Base-by-base conservation (phyloP, 2,888 invertebrate species). In the Plebejus anna region DNA sequence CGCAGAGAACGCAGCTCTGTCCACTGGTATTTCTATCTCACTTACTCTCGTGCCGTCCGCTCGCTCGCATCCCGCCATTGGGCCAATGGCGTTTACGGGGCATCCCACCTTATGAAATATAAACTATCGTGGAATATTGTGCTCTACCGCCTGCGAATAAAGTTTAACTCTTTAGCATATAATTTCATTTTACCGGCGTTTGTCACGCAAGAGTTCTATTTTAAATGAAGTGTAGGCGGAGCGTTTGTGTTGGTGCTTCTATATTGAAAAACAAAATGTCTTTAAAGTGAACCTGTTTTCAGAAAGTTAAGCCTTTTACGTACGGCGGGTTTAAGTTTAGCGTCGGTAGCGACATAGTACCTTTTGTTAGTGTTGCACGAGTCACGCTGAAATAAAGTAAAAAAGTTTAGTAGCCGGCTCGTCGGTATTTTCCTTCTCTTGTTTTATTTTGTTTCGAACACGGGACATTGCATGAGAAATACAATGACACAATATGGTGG, bases 191-290 rank as follows among this genome's bases (percentile, higher is more conserved):
- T 92, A 89, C 90, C 91, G 91, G 92, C 93, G 92, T 93, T 92
- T 92, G 92, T 93, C 92, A 93, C 87, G 92, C 91, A 90, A 92
- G 92, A 91, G 91, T 94, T 94, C 93, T 92, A 94, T 94, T 94
- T 94, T 92, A 93, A 94, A 93, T 91, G 91, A 91, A 92, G 93
- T 92, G 94, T 94, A 94, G 94, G 94, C 94, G 94, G 94, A 91
- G 94, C 90, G 89, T 89, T 90, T 84, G 84, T 88, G 89, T 89
- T 83, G 86, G 88, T 90, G 91, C 90, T 92, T 91, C 90, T 89
- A 88, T 89, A 92, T 91, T 91, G 90, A 92, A 92, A 92, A 91
- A 91, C 91, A 90, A 89, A 94, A 93, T 89, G 93, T 91, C 91
- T 93, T 90, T 91, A 90, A 90, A 90, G 90, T 88, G 90, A 92